Conservation (phyloP, 2,888 invertebrate species). For the Aphidius colemani region DNA sequence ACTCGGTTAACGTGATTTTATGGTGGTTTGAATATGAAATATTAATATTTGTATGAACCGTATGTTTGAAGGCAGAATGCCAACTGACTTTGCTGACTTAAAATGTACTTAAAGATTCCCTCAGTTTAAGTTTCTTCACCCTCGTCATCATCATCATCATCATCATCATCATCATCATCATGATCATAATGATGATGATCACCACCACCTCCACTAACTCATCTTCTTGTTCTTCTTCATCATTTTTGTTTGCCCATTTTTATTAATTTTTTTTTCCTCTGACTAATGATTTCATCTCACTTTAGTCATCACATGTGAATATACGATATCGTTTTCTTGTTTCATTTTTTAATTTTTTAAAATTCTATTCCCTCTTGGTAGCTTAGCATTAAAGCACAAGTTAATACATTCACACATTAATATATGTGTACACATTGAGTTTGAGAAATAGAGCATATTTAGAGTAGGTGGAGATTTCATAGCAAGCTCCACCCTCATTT, state of each 20-base stretch:
- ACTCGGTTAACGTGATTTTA: too few relatives aligned
- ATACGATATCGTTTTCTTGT: conserved; percentile 28
- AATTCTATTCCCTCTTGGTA: too few relatives aligned
- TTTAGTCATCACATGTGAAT: too few relatives aligned
- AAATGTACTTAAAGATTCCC: conserved; percentile 50
- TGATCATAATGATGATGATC: conserved; percentile 6
- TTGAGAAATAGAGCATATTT: conserved; percentile 54
- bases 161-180: conserved; percentile 29
- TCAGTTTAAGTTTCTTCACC: conserved; percentile 34
- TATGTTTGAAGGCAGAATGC: conserved; percentile 52
- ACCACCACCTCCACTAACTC: conserved; percentile 22
- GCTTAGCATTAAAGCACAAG: too few relatives aligned
- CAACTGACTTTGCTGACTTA: conserved; percentile 57
- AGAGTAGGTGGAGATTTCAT: conserved; percentile 59
- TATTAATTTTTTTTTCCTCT: too few relatives aligned
- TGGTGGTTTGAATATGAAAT: conserved; percentile 17
- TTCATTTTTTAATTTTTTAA: neutral
- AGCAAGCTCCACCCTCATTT: conserved; percentile 57
- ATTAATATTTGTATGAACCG: conserved; percentile 39
- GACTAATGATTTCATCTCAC: too few relatives aligned
- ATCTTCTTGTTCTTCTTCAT: conserved; percentile 30
- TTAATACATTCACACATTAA: too few relatives aligned
- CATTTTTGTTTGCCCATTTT: conserved; percentile 22
- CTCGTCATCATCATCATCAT: conserved; percentile 15
- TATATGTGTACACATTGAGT: too few relatives aligned